Evolutionary conservation across 2,888 invertebrate species (phyloP).

Genomic region (Drosophila mimica): DNA sequence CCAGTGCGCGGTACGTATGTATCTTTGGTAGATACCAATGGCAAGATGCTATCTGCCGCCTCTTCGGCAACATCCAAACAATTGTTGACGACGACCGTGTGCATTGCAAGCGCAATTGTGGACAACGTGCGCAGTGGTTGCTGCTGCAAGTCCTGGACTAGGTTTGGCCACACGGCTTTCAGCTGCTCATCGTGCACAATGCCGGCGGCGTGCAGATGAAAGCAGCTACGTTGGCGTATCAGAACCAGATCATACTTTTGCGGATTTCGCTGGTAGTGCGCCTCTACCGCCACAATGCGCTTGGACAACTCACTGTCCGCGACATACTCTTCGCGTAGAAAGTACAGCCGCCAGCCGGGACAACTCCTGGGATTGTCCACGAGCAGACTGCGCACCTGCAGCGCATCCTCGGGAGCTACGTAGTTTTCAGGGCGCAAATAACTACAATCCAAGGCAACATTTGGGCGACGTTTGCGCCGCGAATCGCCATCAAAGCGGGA

Average conservation of each 20-base stretch:
- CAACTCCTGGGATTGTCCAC: constrained; percentile 85
- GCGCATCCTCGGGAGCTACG: constrained; percentile 68
- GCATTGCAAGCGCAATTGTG: constrained; percentile 91
- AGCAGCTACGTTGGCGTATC: constrained; percentile 65
- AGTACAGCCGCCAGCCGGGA: constrained; percentile 92
- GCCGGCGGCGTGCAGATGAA: constrained; percentile 86
- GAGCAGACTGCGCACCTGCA: constrained; percentile 65
- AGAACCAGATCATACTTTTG: constrained; percentile 61
- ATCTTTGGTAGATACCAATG: constrained; percentile 10
- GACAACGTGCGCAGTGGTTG: constrained; percentile 89
- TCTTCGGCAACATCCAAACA: constrained; percentile 49
- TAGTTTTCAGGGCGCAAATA: constrained; percentile 76
- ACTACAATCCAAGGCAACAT: constrained; percentile 55
- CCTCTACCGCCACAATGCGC: constrained; percentile 86
- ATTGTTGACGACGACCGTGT: constrained; percentile 63
- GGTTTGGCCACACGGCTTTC: constrained; percentile 87
- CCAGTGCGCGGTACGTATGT: constrained; percentile 58
- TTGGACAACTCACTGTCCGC: constrained; percentile 85
- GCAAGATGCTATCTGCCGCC: constrained; percentile 20
- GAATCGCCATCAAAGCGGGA: neutral
- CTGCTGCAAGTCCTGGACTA: constrained; percentile 88
- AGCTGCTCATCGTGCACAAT: constrained; percentile 87
- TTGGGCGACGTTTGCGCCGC: constrained; percentile 21
- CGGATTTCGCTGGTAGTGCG: constrained; percentile 85
- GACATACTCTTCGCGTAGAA: constrained; percentile 88